A percentile compares a stretch with the other conserved stretches of the same genome.
phyloP scores from a whole-genome alignment of 2,888 invertebrate genomes.

The Sepioteuthis lessoniana region DNA sequence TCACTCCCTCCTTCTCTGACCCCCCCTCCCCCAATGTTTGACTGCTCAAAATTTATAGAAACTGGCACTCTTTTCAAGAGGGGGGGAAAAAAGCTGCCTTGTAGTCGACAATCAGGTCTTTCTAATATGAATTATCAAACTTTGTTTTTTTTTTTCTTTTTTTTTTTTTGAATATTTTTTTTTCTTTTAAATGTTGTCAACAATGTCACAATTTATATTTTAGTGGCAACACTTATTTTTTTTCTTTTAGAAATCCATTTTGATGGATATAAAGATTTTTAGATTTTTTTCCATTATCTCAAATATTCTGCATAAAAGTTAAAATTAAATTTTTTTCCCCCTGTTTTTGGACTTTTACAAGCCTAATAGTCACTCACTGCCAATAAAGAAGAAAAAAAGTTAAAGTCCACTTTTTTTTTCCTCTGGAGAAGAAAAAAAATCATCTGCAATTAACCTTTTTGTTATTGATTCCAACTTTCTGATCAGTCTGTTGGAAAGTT shows the following conservation, averaged over 20 bases:
- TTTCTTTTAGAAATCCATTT: not conserved
- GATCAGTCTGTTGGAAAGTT: not conserved
- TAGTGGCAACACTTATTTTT: not conserved
- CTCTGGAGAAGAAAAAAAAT: not conserved
- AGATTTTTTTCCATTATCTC: not conserved
- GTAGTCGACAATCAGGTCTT: not conserved
- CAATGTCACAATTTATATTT: not conserved
- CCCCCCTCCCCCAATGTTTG: not conserved
- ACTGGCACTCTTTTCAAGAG: not conserved
- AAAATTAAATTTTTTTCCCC: not conserved
- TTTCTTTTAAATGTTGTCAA: not conserved
- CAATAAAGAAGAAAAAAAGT: not conserved
- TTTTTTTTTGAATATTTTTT: too few species aligned
- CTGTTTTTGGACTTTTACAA: not conserved
- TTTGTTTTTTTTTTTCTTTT: too few species aligned
- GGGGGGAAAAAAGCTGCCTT: too few species aligned
- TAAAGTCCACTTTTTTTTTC: not conserved
- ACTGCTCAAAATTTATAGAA: slow-evolving; percentile 12
- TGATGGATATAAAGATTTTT: not conserved
- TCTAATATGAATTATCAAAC: not conserved
- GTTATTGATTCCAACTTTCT: not conserved
- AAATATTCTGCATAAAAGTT: too few species aligned
- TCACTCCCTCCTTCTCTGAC: not conserved
- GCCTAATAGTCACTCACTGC: slow-evolving; percentile 9
- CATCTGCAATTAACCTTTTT: not conserved